phyloP scores from a whole-genome alignment of 2,888 invertebrate genomes.

The Drosophila phalerata region DNA sequence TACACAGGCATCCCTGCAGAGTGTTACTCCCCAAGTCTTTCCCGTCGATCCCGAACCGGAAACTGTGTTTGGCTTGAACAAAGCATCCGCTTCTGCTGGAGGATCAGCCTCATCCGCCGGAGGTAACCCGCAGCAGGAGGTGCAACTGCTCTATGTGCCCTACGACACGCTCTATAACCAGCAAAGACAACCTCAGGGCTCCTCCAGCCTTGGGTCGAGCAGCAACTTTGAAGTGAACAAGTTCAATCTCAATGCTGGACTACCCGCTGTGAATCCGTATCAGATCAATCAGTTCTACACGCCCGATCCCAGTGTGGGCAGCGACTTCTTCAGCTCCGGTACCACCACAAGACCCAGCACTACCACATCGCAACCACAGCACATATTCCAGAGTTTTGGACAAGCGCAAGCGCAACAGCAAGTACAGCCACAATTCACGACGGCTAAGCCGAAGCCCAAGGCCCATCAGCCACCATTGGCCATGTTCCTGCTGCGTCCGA shows the following conservation, averaged over 20 bases:
- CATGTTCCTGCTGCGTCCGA: constrained; percentile 89
- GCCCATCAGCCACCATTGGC: constrained; percentile 94
- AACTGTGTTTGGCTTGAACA: constrained; percentile 69
- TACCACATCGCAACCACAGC: constrained; percentile 56
- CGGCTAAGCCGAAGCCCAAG: constrained; percentile 88
- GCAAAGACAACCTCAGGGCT: constrained; percentile 70
- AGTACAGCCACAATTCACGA: constrained; percentile 79
- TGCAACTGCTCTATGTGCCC: constrained; percentile 93
- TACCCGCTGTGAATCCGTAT: constrained; percentile 85
- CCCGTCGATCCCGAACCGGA: constrained; percentile 74
- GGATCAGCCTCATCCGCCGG: constrained; percentile 42
- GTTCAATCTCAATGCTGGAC: constrained; percentile 76
- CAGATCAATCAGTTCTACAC: constrained; percentile 86
- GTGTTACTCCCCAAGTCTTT: constrained; percentile 78
- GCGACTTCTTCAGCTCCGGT: constrained; percentile 69
- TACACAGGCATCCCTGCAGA: constrained; percentile 73
- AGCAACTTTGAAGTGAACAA: constrained; percentile 76
- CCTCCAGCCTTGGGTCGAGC: constrained; percentile 45
- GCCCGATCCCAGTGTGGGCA: constrained; percentile 75
- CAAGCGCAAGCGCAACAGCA: constrained; percentile 35
- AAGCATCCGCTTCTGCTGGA: constrained; percentile 50
- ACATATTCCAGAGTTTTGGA: constrained; percentile 77
- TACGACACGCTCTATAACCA: constrained; percentile 89
- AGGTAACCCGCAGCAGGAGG: constrained; percentile 86
- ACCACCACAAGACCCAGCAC: constrained; percentile 83